These are phyloP conservation scores for Parnassius apollo DNA, from an alignment of 2,888 invertebrate species.

Conservation along the genomic window DNA sequence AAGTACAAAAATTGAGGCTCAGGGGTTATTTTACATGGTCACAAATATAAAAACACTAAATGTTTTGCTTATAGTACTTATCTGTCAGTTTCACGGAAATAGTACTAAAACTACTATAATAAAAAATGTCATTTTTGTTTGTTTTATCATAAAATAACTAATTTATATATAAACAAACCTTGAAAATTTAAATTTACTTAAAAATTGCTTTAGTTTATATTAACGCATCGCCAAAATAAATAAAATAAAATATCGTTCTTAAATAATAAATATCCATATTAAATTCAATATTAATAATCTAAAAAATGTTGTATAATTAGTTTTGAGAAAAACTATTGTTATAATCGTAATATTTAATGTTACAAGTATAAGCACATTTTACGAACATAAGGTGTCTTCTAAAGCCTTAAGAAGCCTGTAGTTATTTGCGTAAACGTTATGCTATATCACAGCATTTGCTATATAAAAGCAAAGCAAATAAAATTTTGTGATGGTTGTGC, in stretches of 20 bases:
- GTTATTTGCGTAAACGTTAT: constrained; percentile 21
- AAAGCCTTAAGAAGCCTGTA: constrained; percentile 8
- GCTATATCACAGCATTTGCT: constrained; percentile 28
- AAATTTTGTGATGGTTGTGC: constrained; percentile 76
- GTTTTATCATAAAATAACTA: too few relatives aligned
- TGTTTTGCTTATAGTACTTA: constrained; percentile 9
- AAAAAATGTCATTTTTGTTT: too few relatives aligned
- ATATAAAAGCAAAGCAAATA: constrained; percentile 38
- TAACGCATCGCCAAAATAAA: too few relatives aligned
- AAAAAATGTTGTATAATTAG: too few relatives aligned
- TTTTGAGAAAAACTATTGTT: constrained; percentile 6
- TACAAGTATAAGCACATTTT: constrained; percentile 17
- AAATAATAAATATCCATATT: neutral
- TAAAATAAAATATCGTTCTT: too few relatives aligned
- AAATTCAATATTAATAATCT: constrained; percentile 5
- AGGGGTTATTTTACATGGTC: constrained; percentile 25
- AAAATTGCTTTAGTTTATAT: too few relatives aligned
- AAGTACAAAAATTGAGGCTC: constrained; percentile 48
- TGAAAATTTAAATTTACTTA: too few relatives aligned
- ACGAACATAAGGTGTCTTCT: constrained; percentile 6
- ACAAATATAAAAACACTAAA: constrained; percentile 23
- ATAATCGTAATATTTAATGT: constrained; percentile 7
- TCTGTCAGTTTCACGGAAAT: too few relatives aligned
- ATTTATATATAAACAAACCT: too few relatives aligned
- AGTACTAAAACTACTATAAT: too few relatives aligned